Evolutionary conservation across 2,797 vertebrate genomes (phyloP).

Genomic region (Myoxocephalus aenaeus): DNA sequence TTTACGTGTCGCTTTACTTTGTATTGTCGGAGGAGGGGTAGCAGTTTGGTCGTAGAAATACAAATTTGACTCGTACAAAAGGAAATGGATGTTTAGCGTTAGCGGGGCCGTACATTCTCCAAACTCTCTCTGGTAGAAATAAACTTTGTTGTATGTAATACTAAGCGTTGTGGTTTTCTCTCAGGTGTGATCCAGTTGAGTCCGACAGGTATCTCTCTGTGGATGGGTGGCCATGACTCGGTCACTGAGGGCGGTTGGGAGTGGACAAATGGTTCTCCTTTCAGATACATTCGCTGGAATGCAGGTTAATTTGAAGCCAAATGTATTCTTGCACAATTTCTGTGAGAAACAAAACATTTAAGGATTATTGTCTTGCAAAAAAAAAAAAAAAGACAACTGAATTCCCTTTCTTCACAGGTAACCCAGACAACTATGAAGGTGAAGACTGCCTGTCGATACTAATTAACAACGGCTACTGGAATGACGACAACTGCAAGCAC

Average conservation of each 20-base stretch:
- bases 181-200: conserved; percentile 76
- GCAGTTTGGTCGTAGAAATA: no score
- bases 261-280: conserved; percentile 83
- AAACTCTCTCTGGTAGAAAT: not conserved
- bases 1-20: no score
- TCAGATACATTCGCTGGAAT: conserved; percentile 84
- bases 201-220: conserved; percentile 82
- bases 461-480: conserved; percentile 84
- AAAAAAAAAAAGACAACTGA: not conserved
- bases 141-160: not conserved
- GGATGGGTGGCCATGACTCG: conserved; percentile 86
- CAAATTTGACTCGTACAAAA: no score
- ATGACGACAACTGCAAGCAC: conserved; percentile 83
- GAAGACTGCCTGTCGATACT: conserved; percentile 84
- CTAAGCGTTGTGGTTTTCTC: not conserved
- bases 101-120: no score
- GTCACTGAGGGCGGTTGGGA: conserved; percentile 85
- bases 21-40: no score
- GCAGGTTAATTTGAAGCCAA: conserved; percentile 67
- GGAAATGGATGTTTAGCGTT: no score
- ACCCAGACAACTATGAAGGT: conserved; percentile 80
- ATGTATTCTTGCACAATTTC: not conserved
- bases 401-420: conserved; percentile 67
- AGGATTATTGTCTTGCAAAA: not conserved
- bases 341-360: not conserved